Evolutionary conservation across 92 coral and sea anemone species (phyloP).

Genomic region (Heteractis magnifica): DNA sequence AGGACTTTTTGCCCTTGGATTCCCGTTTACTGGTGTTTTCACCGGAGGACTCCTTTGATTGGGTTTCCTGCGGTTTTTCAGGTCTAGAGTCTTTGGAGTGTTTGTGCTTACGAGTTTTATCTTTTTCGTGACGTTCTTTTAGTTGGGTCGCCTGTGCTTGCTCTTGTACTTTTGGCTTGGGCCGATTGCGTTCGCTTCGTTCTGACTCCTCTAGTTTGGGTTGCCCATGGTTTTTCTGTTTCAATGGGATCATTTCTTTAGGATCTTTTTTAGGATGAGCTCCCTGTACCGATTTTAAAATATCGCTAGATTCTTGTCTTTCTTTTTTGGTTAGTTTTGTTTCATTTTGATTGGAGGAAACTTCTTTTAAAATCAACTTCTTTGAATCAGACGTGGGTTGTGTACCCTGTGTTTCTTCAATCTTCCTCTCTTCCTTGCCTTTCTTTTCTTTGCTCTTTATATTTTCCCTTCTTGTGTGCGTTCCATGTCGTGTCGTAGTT

Average conservation of each 20-base stretch:
- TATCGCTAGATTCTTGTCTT: background rate
- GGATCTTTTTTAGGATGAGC: background rate
- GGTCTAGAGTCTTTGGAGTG: background rate
- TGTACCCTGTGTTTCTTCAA: slow-evolving; percentile 41
- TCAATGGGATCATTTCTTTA: no score
- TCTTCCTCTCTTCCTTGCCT: slow-evolving; percentile 58
- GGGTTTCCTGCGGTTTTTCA: background rate
- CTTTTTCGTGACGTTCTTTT: background rate
- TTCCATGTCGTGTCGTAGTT: background rate
- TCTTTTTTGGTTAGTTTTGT: background rate
- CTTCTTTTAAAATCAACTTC: background rate
- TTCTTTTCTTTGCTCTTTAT: slow-evolving; percentile 26
- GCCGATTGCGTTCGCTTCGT: background rate
- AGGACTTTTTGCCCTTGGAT: background rate
- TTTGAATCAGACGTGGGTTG: slow-evolving; percentile 6
- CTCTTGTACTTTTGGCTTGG: background rate
- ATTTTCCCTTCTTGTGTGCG: background rate
- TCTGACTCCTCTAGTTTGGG: background rate
- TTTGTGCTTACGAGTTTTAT: background rate
- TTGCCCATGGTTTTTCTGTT: background rate
- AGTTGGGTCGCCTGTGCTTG: background rate
- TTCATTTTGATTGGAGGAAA: background rate
- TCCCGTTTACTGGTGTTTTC: background rate
- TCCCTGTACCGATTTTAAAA: background rate
- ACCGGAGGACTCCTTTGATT: background rate